Percentiles rank a stretch among this genome's conserved stretches.
Conservation (phyloP, 2,113 vertebrate species). For the Alectura lathami region DNA sequence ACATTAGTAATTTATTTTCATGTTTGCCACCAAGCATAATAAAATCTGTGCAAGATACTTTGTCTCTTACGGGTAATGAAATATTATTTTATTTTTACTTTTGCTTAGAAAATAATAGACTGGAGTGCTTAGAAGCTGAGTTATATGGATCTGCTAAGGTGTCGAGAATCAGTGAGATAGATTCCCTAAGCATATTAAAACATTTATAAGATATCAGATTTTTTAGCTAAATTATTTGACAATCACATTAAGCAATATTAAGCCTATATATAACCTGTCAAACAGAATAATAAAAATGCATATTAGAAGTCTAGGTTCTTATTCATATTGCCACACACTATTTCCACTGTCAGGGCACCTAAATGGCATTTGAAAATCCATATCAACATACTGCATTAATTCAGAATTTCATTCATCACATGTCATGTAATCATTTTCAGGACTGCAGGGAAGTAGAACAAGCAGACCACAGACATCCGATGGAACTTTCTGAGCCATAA, state of each 20-base stretch:
- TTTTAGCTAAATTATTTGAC: conserved; percentile 14
- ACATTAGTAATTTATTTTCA: neutral
- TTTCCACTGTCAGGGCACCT: neutral
- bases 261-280: conserved; percentile 35
- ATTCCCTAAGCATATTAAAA: conserved; percentile 4
- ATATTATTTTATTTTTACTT: neutral
- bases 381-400: neutral
- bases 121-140: neutral
- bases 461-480: neutral
- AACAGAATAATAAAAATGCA: neutral
- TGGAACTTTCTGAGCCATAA: neutral
- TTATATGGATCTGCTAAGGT: neutral
- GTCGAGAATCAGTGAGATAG: neutral
- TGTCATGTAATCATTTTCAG: neutral
- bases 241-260: conserved; percentile 37
- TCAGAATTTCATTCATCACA: neutral
- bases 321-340: neutral
- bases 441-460: neutral
- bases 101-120: neutral
- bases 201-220: conserved; percentile 15
- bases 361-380: neutral
- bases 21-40: neutral
- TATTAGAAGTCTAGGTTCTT: neutral
- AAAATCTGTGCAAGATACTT: neutral
- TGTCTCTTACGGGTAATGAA: neutral